A percentile compares a stretch with the other conserved stretches of the same genome.
Evolutionary conservation across 2,797 vertebrate species (phyloP).

Genomic region (Cottoperca gobio): DNA sequence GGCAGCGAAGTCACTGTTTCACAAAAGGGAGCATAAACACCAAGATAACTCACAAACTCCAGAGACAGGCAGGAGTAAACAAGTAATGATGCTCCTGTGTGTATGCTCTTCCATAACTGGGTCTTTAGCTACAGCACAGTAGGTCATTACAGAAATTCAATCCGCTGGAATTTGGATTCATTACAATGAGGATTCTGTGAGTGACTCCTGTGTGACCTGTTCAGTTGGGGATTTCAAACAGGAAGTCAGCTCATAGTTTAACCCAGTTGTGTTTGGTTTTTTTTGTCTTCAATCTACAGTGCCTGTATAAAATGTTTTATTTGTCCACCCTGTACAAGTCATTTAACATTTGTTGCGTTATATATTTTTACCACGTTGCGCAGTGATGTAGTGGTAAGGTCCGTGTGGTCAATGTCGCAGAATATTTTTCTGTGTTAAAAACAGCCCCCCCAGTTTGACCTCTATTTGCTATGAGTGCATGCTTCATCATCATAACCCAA

Average conservation of each 20-base stretch:
- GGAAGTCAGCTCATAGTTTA: conserved; percentile 60
- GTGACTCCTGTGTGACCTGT: conserved; percentile 47
- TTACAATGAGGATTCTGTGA: conserved; percentile 48
- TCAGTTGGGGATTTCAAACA: conserved; percentile 42
- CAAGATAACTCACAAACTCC: conserved; percentile 50
- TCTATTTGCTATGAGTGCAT: conserved; percentile 24
- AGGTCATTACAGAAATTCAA: conserved; percentile 57
- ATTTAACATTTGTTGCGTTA: background rate
- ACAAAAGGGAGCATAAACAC: conserved; percentile 54
- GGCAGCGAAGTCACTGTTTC: conserved; percentile 54
- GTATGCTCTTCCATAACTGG: conserved; percentile 30
- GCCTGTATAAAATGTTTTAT: conserved; percentile 1
- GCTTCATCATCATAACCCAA: conserved; percentile 37
- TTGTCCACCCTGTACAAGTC: background rate
- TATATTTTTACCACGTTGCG: background rate
- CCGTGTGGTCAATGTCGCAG: conserved; percentile 9
- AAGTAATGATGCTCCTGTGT: conserved; percentile 63
- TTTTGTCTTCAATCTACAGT: background rate
- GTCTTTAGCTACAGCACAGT: conserved; percentile 45
- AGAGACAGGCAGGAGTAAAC: conserved; percentile 63
- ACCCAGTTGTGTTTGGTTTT: conserved; percentile 44
- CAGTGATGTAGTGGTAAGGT: background rate
- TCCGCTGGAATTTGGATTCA: conserved; percentile 55
- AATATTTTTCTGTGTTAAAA: conserved; percentile 2
- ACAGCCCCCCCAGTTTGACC: conserved; percentile 15